Base-by-base conservation (phyloP, 2,113 vertebrate species). In the Chaetura pelagica region DNA sequence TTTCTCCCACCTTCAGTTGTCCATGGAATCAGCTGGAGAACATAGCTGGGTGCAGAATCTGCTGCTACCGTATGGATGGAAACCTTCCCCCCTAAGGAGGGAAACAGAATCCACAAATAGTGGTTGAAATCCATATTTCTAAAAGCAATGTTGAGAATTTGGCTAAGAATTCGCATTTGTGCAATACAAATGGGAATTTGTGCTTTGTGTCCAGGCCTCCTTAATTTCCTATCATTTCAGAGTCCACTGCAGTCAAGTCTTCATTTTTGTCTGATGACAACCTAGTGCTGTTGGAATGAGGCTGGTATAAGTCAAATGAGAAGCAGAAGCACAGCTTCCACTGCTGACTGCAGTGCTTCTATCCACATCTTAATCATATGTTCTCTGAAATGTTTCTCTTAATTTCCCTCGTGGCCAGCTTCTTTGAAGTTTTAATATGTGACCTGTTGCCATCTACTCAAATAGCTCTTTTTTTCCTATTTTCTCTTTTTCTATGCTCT, bases 401-500 rank as follows among this genome's bases (percentile, higher is more conserved):
- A 57, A 87, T 95, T 83, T 94, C 93, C 82, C 84, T 48, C 73
- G 85, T 87, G 73, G 67, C 20, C 40, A 87, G 40, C 51, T 67
- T 75, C 92, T 94, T 79, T 94, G 73, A 91, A 93, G 93, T 78
- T 95, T 80, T 48, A 94, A 57, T 84, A 84, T 68, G 49, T 94
- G 84, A 94, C 77, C 72, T 93, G 58, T 88, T 92, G 61, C 93
- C 87, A 91, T 84, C 84, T 83, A 75, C 63, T 68, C 6, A 0
- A 94, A 69, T 80, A 93, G 76, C 27, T 87, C 20, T 73, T 87
- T 96, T 95, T 75, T 62, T 15, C 82, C 80, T 49, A 15, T 89
- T 93, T 96, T 74, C 63, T 91, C 42, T 89, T 90, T 75, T 89
- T 51, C 74, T 86, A 1, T 71, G 44, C 8, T 83, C 32, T 66